Evolutionary conservation across 2,797 vertebrate genomes (phyloP).

Genomic region (Sylvia borin): DNA sequence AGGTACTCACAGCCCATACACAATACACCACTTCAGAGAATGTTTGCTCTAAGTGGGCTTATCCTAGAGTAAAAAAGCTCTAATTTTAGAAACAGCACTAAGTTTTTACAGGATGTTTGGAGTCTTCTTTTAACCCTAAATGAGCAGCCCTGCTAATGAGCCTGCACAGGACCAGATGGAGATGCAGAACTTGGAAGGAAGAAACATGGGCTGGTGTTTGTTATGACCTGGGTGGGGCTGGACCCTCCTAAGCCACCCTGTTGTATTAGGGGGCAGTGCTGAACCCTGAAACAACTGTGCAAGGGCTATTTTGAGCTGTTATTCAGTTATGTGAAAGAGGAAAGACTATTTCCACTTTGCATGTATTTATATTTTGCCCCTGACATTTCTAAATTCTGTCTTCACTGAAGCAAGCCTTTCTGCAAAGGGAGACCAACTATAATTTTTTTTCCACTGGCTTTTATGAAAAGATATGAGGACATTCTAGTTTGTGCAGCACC

Average conservation of each 20-base stretch:
- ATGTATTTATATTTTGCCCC: slow-evolving; percentile 18
- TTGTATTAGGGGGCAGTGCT: neutral
- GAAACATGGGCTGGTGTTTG: neutral
- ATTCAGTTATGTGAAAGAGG: neutral
- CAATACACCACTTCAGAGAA: neutral
- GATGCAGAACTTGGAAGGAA: neutral
- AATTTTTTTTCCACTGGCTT: neutral
- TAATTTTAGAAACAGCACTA: neutral
- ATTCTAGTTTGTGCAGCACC: neutral
- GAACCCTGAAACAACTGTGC: neutral
- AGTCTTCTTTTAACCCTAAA: neutral
- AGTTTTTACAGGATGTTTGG: neutral
- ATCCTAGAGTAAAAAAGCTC: neutral
- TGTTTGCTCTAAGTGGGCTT: neutral
- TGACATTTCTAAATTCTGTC: slow-evolving; percentile 22
- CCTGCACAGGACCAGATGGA: neutral
- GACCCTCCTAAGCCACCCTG: neutral
- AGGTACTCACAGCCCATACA: neutral
- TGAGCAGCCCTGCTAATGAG: neutral
- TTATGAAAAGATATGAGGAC: neutral
- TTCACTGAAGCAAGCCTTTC: neutral
- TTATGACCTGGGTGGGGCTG: neutral
- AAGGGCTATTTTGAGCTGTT: slow-evolving; percentile 6
- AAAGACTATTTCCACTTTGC: slow-evolving; percentile 31
- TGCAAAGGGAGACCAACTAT: neutral